Conservation (phyloP, 2,888 invertebrate genomes). For the Caenorhabditis parvicauda region DNA sequence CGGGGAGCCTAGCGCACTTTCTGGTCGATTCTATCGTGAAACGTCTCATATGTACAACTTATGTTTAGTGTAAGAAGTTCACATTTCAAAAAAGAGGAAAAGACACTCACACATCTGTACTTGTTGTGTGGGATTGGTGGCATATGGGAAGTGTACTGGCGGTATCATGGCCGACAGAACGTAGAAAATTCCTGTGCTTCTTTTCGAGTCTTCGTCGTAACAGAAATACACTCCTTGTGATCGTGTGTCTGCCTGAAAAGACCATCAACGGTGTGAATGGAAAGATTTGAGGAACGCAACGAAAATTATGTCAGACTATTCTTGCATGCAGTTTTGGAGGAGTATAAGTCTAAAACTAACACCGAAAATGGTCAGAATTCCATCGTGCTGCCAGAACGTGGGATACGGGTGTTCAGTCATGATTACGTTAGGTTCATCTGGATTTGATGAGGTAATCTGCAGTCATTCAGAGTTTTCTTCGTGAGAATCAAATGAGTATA, state of each 20-base stretch:
- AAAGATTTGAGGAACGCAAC: not conserved
- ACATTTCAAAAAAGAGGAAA: too few species aligned
- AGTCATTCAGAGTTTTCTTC: too few species aligned
- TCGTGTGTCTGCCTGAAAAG: conserved; percentile 21
- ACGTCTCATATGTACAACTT: too few species aligned
- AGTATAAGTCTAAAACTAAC: conserved; percentile 3
- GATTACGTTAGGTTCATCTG: conserved; percentile 5
- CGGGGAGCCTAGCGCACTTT: too few species aligned
- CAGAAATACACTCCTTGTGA: conserved; percentile 39
- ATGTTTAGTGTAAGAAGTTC: too few species aligned
- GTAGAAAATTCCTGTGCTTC: conserved; percentile 23
- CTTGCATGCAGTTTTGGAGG: not conserved
- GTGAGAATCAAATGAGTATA: too few species aligned
- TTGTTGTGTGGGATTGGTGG: too few species aligned
- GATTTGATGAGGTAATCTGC: too few species aligned
- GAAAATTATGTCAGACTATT: not conserved
- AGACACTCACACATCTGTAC: too few species aligned
- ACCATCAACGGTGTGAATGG: too few species aligned
- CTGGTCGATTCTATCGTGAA: too few species aligned
- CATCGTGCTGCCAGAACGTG: conserved; percentile 30
- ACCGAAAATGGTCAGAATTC: conserved; percentile 27
- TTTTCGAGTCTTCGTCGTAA: conserved; percentile 29
- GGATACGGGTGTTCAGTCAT: not conserved
- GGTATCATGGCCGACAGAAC: conserved; percentile 34
- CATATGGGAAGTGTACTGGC: conserved; percentile 16